These are phyloP conservation scores for Hydrocynus forskahlii DNA, from an alignment of 2,797 vertebrate species.

Conservation along the genomic window DNA sequence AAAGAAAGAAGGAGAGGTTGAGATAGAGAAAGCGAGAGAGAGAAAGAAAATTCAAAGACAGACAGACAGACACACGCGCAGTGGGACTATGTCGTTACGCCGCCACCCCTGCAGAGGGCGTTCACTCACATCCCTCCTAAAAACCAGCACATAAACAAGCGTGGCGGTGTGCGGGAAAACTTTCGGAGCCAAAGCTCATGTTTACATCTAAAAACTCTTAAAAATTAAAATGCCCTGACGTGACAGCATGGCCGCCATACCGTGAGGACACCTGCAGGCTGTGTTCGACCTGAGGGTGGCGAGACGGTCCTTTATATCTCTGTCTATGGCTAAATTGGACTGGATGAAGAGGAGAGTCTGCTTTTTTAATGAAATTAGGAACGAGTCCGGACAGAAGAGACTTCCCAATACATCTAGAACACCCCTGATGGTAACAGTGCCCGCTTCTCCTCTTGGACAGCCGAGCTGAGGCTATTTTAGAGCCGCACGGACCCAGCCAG, in stretches of 20 bases:
- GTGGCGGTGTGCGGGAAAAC: not conserved
- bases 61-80: not conserved
- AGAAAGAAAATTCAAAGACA: too few relatives aligned
- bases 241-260: not conserved
- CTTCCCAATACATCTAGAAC: too few relatives aligned
- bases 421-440: not conserved
- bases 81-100: not conserved
- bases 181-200: not conserved
- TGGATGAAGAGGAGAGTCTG: too few relatives aligned
- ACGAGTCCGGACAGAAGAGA: too few relatives aligned
- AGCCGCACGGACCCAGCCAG: not conserved
- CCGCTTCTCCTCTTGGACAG: not conserved
- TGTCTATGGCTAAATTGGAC: not conserved
- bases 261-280: not conserved
- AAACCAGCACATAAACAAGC: not conserved
- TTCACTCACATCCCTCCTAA: not conserved
- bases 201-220: not conserved
- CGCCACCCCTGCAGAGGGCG: constrained; percentile 32
- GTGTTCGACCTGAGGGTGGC: not conserved
- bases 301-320: not conserved
- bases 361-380: too few relatives aligned
- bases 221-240: not conserved
- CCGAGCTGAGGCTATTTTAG: not conserved
- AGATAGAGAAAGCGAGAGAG: too few relatives aligned
- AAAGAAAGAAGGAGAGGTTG: too few relatives aligned